These are phyloP conservation scores for Peromyscus melanophrys DNA, from an alignment of 2,797 vertebrate genomes.

Conservation along the genomic window DNA sequence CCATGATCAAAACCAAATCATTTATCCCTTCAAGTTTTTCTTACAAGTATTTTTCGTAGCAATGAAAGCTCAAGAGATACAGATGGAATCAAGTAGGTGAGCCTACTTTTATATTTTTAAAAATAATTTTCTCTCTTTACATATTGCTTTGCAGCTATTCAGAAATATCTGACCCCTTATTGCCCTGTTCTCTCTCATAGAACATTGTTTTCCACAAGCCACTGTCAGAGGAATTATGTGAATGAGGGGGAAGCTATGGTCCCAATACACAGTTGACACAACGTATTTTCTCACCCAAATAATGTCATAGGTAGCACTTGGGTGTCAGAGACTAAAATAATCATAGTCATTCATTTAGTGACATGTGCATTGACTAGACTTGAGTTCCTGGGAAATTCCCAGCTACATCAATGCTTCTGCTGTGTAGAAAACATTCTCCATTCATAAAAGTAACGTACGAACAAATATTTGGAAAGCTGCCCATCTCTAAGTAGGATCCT, in stretches of 20 bases:
- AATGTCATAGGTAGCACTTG: background rate
- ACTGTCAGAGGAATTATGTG: background rate
- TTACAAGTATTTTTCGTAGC: background rate
- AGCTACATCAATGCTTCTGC: background rate
- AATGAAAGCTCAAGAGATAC: background rate
- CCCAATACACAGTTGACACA: background rate
- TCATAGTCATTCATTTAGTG: background rate
- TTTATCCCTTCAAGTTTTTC: background rate
- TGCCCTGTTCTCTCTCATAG: background rate
- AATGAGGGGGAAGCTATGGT: background rate
- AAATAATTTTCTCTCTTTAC: background rate
- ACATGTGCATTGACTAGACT: conserved; percentile 23
- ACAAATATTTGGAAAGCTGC: conserved; percentile 73
- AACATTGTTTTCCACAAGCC: background rate
- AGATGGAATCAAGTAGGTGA: background rate
- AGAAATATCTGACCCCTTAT: background rate
- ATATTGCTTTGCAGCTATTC: background rate
- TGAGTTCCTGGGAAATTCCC: background rate
- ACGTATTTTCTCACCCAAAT: background rate
- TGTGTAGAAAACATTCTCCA: background rate
- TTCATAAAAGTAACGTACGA: conserved; percentile 47
- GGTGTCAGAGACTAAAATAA: background rate
- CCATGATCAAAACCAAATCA: background rate
- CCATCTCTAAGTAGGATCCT: conserved; percentile 61
- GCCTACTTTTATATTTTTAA: background rate